Percentiles rank a stretch among this genome's conserved stretches.
Evolutionary conservation across 2,113 vertebrate species (phyloP).

Genomic region (Cacatua alba): DNA sequence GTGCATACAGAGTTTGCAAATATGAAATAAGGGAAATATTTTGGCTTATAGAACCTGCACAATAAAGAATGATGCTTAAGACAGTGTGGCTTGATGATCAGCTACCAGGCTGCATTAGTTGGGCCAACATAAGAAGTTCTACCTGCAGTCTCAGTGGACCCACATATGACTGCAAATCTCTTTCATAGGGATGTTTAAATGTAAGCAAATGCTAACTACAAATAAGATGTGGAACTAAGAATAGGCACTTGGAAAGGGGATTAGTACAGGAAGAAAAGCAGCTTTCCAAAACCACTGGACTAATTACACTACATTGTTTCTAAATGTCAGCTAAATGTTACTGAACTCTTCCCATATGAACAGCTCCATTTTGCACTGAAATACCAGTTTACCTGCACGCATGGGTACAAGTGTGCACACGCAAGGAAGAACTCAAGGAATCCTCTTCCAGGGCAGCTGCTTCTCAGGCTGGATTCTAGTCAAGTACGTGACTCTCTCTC

Average conservation of each 20-base stretch:
- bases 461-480: not conserved
- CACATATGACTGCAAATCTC: not conserved
- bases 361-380: not conserved
- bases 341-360: not conserved
- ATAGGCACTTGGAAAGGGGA: not conserved
- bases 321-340: not conserved
- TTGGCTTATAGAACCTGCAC: not conserved
- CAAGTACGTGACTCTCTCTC: not conserved
- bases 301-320: not conserved
- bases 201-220: not conserved
- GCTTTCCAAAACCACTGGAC: not conserved
- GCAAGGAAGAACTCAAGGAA: accelerated
- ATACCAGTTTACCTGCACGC: not conserved
- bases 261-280: not conserved
- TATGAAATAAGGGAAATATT: not conserved
- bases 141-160: not conserved
- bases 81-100: not conserved
- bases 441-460: not conserved
- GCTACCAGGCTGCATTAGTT: not conserved
- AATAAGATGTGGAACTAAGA: not conserved
- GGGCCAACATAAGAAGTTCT: not conserved
- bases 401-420: accelerated
- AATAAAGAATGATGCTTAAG: not conserved
- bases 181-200: not conserved
- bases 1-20: not conserved